Evolutionary conservation across 1,140 invertebrate species (phyloP), one percentile per base, ranked within the genome.

Genomic region (Euwallacea fornicatus): DNA sequence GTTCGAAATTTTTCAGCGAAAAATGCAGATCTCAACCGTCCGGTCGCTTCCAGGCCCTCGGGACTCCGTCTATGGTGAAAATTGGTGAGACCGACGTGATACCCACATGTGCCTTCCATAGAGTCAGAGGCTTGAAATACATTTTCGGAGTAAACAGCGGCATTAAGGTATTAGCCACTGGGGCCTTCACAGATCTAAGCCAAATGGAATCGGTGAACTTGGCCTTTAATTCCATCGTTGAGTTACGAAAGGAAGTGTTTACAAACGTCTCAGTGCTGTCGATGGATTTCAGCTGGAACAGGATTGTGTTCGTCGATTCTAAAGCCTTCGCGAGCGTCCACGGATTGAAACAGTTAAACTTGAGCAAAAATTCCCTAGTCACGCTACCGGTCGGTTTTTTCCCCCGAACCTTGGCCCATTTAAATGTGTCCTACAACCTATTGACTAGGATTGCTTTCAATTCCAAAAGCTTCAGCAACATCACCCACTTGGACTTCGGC

Each of bases 201-300:
- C 13, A 65, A 11, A 50, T 65, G 42, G 47, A 16, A 41, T 11
- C 8, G 42, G 47, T 65, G 9, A 33, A 50, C 10, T 41, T 65
- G 33, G 62, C 62, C 8, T 65, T 47, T 50, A 65, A 65, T 50
- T 13, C 11, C 2, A 65, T 65, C 6, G 16, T 2, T 3, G 62
- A 65, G 33, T 4, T 65, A 7, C 62, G 62, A 11, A 9, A 65
- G 16, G 42, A 6, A 11, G 44, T 47, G n/a, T 65, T 65, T 54
- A 54, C 13, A n/a, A 65, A 65, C 44, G 44, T 65, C 1, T 47
- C 42, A n/a, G 16, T 21, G 8, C 11, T 15, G 47, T 11, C 16
- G 8, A 2, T 65, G 11, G 62, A 65, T 16, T 15, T 65, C 4
- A 65, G 62, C 33, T 65, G 62, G 62, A 65, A 65, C 16, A 65